These are phyloP conservation scores for Botia almorhae DNA, from an alignment of 2,797 vertebrate genomes.

Conservation along the genomic window DNA sequence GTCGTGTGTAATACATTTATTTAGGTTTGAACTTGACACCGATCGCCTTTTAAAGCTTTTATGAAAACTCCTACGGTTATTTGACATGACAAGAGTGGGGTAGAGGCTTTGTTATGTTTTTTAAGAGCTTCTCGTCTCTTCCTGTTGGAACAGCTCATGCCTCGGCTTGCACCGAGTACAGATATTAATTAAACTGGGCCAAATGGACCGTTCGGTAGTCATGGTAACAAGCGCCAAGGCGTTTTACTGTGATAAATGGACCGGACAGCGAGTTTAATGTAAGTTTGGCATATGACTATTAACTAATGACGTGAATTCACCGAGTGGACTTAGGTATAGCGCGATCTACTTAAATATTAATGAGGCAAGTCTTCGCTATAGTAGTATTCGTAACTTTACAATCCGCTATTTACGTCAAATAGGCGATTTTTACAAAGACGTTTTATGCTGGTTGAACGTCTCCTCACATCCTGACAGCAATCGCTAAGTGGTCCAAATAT, in stretches of 20 bases:
- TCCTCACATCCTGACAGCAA: too few relatives aligned
- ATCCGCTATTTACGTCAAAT: not conserved
- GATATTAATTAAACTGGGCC: constrained; percentile 38
- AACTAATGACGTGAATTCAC: not conserved
- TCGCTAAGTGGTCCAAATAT: too few relatives aligned
- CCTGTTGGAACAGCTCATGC: not conserved
- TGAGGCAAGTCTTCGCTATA: not conserved
- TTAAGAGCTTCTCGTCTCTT: not conserved
- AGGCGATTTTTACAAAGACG: too few relatives aligned
- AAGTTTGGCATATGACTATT: constrained; percentile 40
- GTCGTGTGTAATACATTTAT: not conserved
- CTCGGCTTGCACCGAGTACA: not conserved
- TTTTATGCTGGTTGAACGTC: too few relatives aligned
- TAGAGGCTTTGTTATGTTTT: not conserved
- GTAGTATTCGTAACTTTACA: not conserved
- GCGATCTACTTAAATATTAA: not conserved
- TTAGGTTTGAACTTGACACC: constrained; percentile 5
- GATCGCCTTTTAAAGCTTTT: not conserved
- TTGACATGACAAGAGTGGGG: not conserved
- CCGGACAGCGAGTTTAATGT: constrained; percentile 2
- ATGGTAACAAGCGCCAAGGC: constrained; percentile 49
- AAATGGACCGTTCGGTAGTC: constrained; percentile 39
- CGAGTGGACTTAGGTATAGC: too few relatives aligned
- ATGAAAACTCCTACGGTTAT: constrained; percentile 9
- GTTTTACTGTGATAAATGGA: constrained; percentile 49